phyloP scores from a whole-genome alignment of 1,140 invertebrate species.

The Thalassaphorura encarpata region DNA sequence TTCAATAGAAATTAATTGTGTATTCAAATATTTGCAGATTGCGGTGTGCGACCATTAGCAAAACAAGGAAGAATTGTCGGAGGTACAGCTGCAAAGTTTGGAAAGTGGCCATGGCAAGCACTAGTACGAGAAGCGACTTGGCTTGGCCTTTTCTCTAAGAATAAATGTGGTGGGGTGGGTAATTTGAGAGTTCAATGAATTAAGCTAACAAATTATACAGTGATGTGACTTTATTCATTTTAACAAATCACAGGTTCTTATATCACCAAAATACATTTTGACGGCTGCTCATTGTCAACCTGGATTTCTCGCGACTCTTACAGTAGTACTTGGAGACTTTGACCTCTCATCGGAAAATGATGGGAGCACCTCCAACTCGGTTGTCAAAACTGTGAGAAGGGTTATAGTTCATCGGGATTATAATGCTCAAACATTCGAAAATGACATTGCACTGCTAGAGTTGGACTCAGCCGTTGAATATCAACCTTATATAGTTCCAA shows the following conservation, averaged over 20 bases:
- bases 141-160: constrained; percentile 89
- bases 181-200: too few relatives aligned
- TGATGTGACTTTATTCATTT: too few relatives aligned
- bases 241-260: too few relatives aligned
- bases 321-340: constrained; percentile 82
- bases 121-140: constrained; percentile 79
- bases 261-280: constrained; percentile 70
- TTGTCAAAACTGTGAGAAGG: constrained; percentile 70
- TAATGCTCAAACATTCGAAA: constrained; percentile 80
- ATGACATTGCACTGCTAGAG: constrained; percentile 72
- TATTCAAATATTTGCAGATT: constrained; percentile 50
- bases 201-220: too few relatives aligned
- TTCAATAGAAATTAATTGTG: background rate
- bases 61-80: constrained; percentile 69
- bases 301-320: constrained; percentile 75
- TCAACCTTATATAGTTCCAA: constrained; percentile 80
- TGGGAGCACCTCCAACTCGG: constrained; percentile 48
- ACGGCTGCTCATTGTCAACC: constrained; percentile 92
- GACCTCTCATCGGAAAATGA: constrained; percentile 77
- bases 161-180: constrained; percentile 91
- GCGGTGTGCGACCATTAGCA: constrained; percentile 69
- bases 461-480: constrained; percentile 71
- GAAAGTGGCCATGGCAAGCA: constrained; percentile 89
- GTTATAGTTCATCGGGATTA: constrained; percentile 83
- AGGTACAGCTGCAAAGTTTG: constrained; percentile 71